Conservation (phyloP, 1,140 invertebrate genomes). For the Apis florea region DNA sequence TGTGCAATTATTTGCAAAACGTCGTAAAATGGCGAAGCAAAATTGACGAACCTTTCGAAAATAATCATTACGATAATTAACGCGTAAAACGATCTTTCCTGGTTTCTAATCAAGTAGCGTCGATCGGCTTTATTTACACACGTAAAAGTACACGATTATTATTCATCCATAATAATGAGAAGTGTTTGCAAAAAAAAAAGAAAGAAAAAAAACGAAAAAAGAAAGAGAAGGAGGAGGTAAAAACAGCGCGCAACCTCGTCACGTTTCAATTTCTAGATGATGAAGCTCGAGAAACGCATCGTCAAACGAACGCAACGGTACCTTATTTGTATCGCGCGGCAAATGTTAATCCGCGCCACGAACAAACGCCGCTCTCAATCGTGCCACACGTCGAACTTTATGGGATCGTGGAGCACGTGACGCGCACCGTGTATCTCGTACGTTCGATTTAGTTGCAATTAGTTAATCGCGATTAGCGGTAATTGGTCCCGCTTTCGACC, state of each 20-base stretch:
- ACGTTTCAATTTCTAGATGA: constrained; percentile 56
- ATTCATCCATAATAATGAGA: too few relatives aligned
- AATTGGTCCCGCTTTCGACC: constrained; percentile 37
- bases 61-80: not conserved
- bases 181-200: too few relatives aligned
- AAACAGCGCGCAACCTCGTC: constrained; percentile 1
- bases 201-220: not conserved
- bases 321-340: constrained; percentile 50
- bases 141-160: not conserved
- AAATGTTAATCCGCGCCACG: constrained; percentile 42
- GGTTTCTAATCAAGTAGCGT: not conserved
- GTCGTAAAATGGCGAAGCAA: not conserved
- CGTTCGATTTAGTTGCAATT: constrained; percentile 42
- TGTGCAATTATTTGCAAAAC: constrained; percentile 29
- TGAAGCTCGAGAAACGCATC: constrained; percentile 55
- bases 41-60: constrained; percentile 41
- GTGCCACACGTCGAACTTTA: not conserved
- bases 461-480: constrained; percentile 43
- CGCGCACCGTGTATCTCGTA: constrained; percentile 18
- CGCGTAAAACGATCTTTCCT: not conserved
- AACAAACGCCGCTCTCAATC: constrained; percentile 11
- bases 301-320: constrained; percentile 48
- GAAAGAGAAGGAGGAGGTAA: not conserved
- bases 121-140: not conserved
- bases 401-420: not conserved